Base-by-base conservation (phyloP, 2,113 vertebrate species). In the Percina caprodes region DNA sequence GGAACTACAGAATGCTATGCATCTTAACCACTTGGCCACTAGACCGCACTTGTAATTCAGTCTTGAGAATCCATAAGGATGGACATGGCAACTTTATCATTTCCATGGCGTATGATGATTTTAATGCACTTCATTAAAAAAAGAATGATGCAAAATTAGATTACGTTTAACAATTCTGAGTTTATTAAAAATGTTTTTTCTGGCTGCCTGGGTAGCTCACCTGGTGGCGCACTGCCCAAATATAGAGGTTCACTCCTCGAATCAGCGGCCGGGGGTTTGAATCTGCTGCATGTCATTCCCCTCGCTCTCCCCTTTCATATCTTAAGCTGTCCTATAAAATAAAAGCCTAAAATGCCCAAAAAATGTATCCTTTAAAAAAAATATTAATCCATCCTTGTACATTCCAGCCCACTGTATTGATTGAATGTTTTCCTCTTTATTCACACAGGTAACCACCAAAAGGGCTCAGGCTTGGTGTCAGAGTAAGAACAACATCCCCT, bases 401-500 rank as follows among this genome's bases (percentile, higher is more conserved):
- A 54, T 61, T 45, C 55, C 46, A 24, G 4, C 15, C 60, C 4
- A 23, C 10, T 26, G 7, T 21, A 26, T 13, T 68, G 5, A 76
- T 61, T 61, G 1, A 18, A 30, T 67, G 1, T 72, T 7, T 39
- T 52, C 26, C 19, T 68, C 14, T 58, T 86, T 8, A 11, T 56
- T 8, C 54, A 2, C 30, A 42, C 88, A 99, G 98, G 98, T 99
- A 89, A 97, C 98, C 89, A 99, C 97, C 90, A 99, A 99, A 94
- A 93, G 98, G 86, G 97, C 98, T 30, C 98, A 99, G 94, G 97
- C 97, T 74, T 99, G 98, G 98, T 99, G 98, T 94, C 98, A 98
- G 94, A 99, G 98, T 95, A 99, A 99, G 96, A 99, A 99, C 94
- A 99, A 98, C 95, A 99, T 99, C 94, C 98, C 98, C 1, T 99